phyloP scores from a whole-genome alignment of 1,140 invertebrate species.

The Zelostemma sp. region DNA sequence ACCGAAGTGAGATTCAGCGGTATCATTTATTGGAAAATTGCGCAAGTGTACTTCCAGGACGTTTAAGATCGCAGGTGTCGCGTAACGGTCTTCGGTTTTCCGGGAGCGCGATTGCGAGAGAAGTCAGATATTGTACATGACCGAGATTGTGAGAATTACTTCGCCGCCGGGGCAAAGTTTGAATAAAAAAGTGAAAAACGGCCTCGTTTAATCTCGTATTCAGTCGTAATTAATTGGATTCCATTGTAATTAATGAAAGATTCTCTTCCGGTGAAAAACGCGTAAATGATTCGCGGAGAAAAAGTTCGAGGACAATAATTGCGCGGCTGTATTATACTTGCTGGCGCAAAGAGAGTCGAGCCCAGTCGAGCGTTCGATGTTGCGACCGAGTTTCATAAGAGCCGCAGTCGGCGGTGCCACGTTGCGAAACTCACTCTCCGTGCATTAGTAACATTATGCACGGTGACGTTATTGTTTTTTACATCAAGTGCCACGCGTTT shows the following conservation, averaged over 20 bases:
- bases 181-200: no score
- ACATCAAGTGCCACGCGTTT: not conserved
- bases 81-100: not conserved
- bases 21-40: slow-evolving; percentile 16
- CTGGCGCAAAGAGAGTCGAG: slow-evolving; percentile 7
- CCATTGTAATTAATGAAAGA: no score
- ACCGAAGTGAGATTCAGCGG: not conserved
- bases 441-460: slow-evolving; percentile 6
- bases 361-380: slow-evolving; percentile 23
- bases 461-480: slow-evolving; percentile 4
- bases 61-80: not conserved
- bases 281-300: not conserved
- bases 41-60: not conserved
- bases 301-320: slow-evolving; percentile 9
- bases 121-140: no score
- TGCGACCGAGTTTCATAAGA: slow-evolving; percentile 16
- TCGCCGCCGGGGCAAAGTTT: no score
- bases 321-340: slow-evolving; percentile 5
- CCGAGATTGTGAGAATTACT: no score
- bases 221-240: no score
- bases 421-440: slow-evolving; percentile 19
- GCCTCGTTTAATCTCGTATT: no score
- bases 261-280: not conserved
- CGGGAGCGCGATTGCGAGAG: no score
- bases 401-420: slow-evolving; percentile 9